Conservation (phyloP, 2,797 vertebrate species). For the Orientallactaga sibirica region DNA sequence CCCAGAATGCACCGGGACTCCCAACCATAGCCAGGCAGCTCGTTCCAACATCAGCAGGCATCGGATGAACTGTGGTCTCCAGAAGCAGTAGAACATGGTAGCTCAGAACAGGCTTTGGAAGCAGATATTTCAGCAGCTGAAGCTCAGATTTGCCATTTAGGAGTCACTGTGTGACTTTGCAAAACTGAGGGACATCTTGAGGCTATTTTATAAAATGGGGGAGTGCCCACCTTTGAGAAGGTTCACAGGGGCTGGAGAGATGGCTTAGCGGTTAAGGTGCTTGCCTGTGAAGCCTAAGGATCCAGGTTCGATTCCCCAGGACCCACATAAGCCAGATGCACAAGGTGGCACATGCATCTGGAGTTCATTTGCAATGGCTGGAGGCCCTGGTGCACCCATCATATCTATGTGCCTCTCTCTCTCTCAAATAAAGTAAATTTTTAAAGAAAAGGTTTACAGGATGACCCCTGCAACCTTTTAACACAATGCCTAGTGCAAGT, state of each 20-base stretch:
- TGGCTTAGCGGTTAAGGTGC: too few species aligned
- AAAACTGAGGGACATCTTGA: neutral
- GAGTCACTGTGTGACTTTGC: neutral
- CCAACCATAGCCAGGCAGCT: neutral
- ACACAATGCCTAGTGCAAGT: neutral
- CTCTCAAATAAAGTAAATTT: too few species aligned
- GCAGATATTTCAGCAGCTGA: neutral
- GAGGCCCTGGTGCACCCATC: too few species aligned
- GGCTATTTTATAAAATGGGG: neutral
- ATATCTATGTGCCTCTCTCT: too few species aligned
- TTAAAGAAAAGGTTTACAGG: too few species aligned
- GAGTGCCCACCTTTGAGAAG: neutral
- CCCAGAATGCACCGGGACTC: slow-evolving; percentile 65
- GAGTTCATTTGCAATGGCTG: too few species aligned
- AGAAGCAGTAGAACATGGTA: neutral
- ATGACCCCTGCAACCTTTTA: neutral
- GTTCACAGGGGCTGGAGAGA: too few species aligned
- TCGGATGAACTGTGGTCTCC: slow-evolving; percentile 21
- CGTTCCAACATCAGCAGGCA: neutral
- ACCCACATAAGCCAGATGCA: too few species aligned
- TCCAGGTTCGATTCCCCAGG: too few species aligned
- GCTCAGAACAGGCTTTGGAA: neutral
- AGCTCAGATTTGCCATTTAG: neutral
- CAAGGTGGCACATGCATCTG: too few species aligned
- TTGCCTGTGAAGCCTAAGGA: too few species aligned